Base-by-base conservation (phyloP, 2,113 vertebrate genomes). In the Oryzias celebensis region DNA sequence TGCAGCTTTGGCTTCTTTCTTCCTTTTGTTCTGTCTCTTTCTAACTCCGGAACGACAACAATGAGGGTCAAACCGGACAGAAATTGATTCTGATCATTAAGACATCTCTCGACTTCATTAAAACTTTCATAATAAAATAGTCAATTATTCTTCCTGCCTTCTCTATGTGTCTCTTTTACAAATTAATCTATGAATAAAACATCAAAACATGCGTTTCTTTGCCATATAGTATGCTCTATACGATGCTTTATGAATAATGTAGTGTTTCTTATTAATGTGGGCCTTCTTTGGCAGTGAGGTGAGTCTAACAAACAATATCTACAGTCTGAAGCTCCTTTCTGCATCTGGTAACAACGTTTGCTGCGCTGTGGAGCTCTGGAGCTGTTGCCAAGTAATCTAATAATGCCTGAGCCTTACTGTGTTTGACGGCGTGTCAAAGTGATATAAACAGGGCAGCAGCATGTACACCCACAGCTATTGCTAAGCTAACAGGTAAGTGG, bases 121-220 rank as follows among this genome's bases (percentile, higher is more conserved):
- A 42, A 65, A 68, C 62, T 78, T 78, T 68, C 64, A 73, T 80
- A 81, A 79, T 76, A 79, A 75, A 77, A 67, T 59, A 58, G 68
- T 68, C 67, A 43, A 80, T 82, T 82, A 58, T 53, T 62, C 78
- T 83, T 85, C 80, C 65, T 60, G 68, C 59, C 74, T 68, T 53
- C 44, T 53, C 66, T 75, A 57, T 60, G 59, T 55, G 59, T 71
- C 75, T 65, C 63, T 72, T 69, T 80, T 78, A 58, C 60, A 80
- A 70, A 84, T 72, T 73, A 74, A 64, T 68, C 68, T 22, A 85
- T 88, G 80, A 86, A 88, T 88, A 87, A 86, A 88, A 85, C 80
- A 86, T 88, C 69, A 82, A 82, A 86, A 77, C 76, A 83, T 50
- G 68, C 52, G 68, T 57, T 62, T 71, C 76, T 68, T 65, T 82